Base-by-base conservation (phyloP, 2,888 invertebrate genomes). In the Caenorhabditis sp. region DNA sequence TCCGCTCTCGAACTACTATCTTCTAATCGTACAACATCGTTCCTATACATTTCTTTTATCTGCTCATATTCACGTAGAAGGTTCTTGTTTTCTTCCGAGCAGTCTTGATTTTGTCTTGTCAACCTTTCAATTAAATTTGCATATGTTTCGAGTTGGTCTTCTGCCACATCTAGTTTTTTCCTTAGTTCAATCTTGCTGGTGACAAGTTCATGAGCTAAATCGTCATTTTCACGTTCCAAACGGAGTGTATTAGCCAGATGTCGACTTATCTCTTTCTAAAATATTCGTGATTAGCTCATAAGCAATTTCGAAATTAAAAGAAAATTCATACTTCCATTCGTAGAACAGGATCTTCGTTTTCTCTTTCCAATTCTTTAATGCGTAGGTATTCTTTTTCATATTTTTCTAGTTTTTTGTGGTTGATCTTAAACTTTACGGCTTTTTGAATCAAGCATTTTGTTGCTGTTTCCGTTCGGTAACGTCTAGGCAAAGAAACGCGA, bases 401-500 rank as follows among this genome's bases (percentile, higher is more conserved):
- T 89, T 96, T 96, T 89, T 94, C 94, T 80, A 99, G 91, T 86
- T 95, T 94, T 90, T 95, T 96, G 65, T 87, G 86, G 27, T 89
- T 90, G 30, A 91, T 87, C 90, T 96, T 96, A 62, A 95, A 93
- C 85, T 93, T 93, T 89, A 95, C 94, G 4, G 98, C 96, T 80
- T 93, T 91, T 89, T 94, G 94, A 91, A 99, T 94, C 8, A 99
- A 92, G 82, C 94, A 93, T 48, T 94, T 93, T 0, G 97, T 94
- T 13, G 94, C 93, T 86, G 95, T 95, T 89, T 96, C 95, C 13
- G 93, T 94, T 58, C 97, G 93, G 89, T 96, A 98, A 88, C 95
- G 95, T 53, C 99, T 96, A 41, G 99, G 99, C 83, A 99, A 91
- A 13, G 95, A 94, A 2, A 99, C 97, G 75, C 99, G 93, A 90